Evolutionary conservation across 2,888 invertebrate species (phyloP), one percentile per base, ranked within the genome.

Genomic region (Cheilosia vernalis): DNA sequence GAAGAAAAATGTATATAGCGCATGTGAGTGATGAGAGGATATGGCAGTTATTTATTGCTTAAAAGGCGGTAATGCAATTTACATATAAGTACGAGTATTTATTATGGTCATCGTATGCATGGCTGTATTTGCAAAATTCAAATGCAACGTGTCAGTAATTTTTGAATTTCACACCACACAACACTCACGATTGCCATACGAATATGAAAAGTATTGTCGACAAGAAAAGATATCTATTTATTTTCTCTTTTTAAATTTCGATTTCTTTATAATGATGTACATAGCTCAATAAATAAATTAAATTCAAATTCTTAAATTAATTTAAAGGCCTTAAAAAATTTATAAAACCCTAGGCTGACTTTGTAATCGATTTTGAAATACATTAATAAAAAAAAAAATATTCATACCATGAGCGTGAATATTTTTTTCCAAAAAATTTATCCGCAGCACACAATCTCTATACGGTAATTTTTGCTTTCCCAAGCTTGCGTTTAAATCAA

Each of bases 21-120:
- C 69, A 77, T 61, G 61, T 61, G 69, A 69, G 21, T 61, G 77
- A 61, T 69, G 60, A 61, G 33, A 69, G 69, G 77, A 77, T 33
- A 56, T 67, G 51, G 60, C 33, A 47, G 53, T 77, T 69, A 61
- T 77, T 77, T 77, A 77, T 77, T 60, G 67, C 44, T 51, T 40
- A 37, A 56, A 33, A 33, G 17, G 19, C 27, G 30, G 19, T 44
- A 49, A 19, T 49, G 30, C 49, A 17, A 19, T 64, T 19, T 9
- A 21, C 30, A 47, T 49, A 37, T 13, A 13, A 2, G 19, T 37
- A 30, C 53, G 27, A 44, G 44, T 17, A 4, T 42, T 7, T 21
- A n/a, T 44, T 10, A 10, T 17, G 21, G 15, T 0, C 37, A 37
- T 37, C 37, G 10, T 13, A 37, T 37, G 33, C 17, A 49, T 21